Percentiles rank a stretch among this genome's conserved stretches.
These are phyloP conservation scores for Aphidius colemani DNA, from an alignment of 2,888 invertebrate species.

Conservation along the genomic window DNA sequence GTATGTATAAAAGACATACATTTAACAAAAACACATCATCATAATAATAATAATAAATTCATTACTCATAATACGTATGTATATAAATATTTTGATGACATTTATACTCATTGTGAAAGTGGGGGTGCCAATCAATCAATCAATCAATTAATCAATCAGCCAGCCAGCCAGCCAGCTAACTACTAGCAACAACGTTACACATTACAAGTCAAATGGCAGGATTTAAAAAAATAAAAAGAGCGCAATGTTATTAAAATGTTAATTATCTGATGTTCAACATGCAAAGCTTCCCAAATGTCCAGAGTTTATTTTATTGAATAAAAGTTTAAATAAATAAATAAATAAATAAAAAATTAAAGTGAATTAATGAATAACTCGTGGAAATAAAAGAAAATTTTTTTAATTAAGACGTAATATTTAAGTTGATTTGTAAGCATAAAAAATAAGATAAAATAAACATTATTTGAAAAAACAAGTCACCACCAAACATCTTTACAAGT, in stretches of 20 bases:
- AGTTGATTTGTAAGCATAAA: constrained; percentile 52
- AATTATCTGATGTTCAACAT: constrained; percentile 41
- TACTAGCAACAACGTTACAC: no score
- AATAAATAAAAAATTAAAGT: constrained; percentile 39
- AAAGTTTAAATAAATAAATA: constrained; percentile 10
- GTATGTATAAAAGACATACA: neutral
- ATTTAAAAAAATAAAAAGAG: no score
- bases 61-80: constrained; percentile 54
- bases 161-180: no score
- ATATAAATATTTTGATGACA: constrained; percentile 47
- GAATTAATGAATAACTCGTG: constrained; percentile 36
- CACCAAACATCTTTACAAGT: neutral
- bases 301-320: constrained; percentile 59
- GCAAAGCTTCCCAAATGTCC: constrained; percentile 41
- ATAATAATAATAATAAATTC: constrained; percentile 24
- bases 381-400: constrained; percentile 32
- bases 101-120: constrained; percentile 47
- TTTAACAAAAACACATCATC: constrained; percentile 12
- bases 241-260: no score
- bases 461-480: constrained; percentile 19
- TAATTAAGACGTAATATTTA: constrained; percentile 35
- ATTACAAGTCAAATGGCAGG: no score
- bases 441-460: constrained; percentile 34
- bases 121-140: no score
- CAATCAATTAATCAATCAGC: no score